Evolutionary conservation across 2,113 vertebrate genomes (phyloP).

Genomic region (Cinclus mexicanus): DNA sequence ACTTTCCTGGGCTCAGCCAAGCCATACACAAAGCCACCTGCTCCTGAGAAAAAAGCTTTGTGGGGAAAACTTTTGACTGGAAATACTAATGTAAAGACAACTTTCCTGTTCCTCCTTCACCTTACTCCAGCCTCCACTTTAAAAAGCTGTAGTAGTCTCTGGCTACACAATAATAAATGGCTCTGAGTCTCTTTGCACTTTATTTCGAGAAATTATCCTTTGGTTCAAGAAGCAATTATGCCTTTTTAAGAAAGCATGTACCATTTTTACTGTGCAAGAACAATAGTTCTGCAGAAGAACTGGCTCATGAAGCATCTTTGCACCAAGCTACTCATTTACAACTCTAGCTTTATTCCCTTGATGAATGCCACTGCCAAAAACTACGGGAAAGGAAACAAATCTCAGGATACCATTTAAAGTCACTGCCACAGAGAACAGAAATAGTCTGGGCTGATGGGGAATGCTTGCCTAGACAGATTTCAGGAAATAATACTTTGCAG

Average conservation of each 20-base stretch:
- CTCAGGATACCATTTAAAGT: conserved; percentile 22
- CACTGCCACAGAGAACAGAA: not conserved
- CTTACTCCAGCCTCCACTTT: not conserved
- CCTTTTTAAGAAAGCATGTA: not conserved
- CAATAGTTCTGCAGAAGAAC: not conserved
- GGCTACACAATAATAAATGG: not conserved
- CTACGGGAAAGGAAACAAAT: not conserved
- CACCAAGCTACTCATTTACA: not conserved
- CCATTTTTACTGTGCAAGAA: not conserved
- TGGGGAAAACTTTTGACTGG: not conserved
- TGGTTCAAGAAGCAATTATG: not conserved
- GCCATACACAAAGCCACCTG: not conserved
- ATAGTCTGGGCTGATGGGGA: not conserved
- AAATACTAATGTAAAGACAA: not conserved
- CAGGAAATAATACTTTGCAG: not conserved
- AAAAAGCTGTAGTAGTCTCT: not conserved
- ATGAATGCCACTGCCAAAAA: not conserved
- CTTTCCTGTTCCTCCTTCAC: not conserved
- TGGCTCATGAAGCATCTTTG: not conserved
- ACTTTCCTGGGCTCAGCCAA: not conserved
- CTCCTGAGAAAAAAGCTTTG: not conserved
- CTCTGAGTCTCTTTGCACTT: not conserved
- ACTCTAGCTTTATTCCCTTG: not conserved
- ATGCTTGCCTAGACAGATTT: not conserved
- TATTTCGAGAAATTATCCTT: not conserved